These are phyloP conservation scores for Carpatolechia fugitivella DNA, from an alignment of 2,888 invertebrate genomes.

Conservation along the genomic window DNA sequence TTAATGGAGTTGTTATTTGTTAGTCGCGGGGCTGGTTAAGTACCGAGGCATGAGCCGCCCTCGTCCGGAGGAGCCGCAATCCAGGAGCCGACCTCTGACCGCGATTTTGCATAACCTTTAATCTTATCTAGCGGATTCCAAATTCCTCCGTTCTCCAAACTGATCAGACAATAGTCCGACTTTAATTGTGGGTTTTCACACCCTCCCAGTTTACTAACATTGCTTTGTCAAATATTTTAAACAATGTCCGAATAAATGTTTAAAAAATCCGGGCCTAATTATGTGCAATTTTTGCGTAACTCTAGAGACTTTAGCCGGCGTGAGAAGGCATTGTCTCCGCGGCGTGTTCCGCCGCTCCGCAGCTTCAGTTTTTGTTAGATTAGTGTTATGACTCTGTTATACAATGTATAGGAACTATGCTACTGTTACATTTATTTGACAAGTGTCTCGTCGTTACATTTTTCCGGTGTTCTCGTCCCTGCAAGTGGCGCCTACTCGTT, in stretches of 20 bases:
- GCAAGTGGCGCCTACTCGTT: background rate
- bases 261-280: slow-evolving; percentile 56
- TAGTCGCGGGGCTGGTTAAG: background rate
- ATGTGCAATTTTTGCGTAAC: slow-evolving; percentile 61
- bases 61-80: background rate
- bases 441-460: slow-evolving; percentile 13
- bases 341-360: slow-evolving; percentile 23
- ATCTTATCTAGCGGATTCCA: slow-evolving; percentile 25
- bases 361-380: slow-evolving; percentile 43
- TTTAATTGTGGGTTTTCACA: slow-evolving; percentile 39
- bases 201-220: slow-evolving; percentile 35
- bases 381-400: slow-evolving; percentile 51
- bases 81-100: slow-evolving; percentile 27
- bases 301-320: slow-evolving; percentile 37
- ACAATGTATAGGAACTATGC: slow-evolving; percentile 54
- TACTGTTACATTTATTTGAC: slow-evolving; percentile 26
- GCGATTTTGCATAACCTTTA: slow-evolving; percentile 29
- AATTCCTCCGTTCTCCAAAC: slow-evolving; percentile 34
- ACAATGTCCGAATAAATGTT: slow-evolving; percentile 51
- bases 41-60: background rate
- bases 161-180: slow-evolving; percentile 37
- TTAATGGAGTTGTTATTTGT: background rate
- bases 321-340: slow-evolving; percentile 46
- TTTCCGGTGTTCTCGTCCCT: background rate
- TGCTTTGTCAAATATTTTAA: slow-evolving; percentile 49